Base-by-base conservation (phyloP, 1,140 invertebrate genomes). In the Drosophila teissieri region DNA sequence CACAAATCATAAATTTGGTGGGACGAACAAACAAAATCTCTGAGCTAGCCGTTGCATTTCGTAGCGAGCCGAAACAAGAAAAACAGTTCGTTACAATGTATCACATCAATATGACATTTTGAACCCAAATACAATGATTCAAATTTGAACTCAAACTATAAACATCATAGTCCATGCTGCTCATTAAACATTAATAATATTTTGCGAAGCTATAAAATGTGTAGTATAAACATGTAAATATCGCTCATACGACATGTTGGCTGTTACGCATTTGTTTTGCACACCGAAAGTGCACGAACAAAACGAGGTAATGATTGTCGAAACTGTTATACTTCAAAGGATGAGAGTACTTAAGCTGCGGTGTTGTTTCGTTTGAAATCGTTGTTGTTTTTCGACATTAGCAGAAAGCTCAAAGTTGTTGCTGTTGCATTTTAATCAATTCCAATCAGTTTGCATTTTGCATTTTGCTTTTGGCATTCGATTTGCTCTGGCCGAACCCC, bases 351-450 rank as follows among this genome's bases (percentile, higher is more conserved):
- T 51, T 17, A 15, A 12, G 48, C 15, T 34, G 15, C 10, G 31
- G 10, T 24, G 17, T 12, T n/a, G 11, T 17, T 46, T 37, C 46
- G 8, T 36, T 46, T 24, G 14, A 11, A 27, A 15, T 19, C 67
- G 42, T 51, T 58, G 14, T 27, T 60, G 49, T 36, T 39, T 34
- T 60, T 83, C 63, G 61, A 64, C 63, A 70, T 63, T 60, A 65
- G 45, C 69, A 56, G 44, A 19, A 61, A 56, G 36, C 36, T 53
- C 60, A 61, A 44, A 44, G 34, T 57, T 68, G 67, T 62, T 81
- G 44, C 73, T 69, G 56, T 53, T 86, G 79, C 83, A 86, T 45
- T 86, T 86, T 77, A 82, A 88, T 86, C 83, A 86, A 83, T 88
- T 88, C 67, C 79, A 86, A 88, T 86, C 70, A 88, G 78, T 79